A percentile compares a stretch with the other conserved stretches of the same genome.
phyloP scores from a whole-genome alignment of 1,140 invertebrate genomes.

The Vollenhovia emeryi region DNA sequence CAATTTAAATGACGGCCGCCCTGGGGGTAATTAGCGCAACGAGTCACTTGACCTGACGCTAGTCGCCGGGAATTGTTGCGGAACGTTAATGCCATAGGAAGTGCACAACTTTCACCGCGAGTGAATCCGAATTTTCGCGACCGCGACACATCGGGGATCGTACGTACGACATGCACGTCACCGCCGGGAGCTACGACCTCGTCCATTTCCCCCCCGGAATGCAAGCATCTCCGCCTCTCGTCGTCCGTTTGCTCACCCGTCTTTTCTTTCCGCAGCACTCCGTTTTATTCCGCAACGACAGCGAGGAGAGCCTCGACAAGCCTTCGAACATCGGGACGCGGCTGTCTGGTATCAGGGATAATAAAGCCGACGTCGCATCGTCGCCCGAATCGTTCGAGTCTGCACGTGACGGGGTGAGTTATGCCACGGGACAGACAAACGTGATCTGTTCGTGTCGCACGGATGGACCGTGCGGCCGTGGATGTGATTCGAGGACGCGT shows the following conservation, averaged over 20 bases:
- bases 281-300: conserved; percentile 93
- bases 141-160: neutral
- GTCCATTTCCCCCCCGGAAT: neutral
- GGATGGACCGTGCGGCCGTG: neutral
- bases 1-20: conserved; percentile 74
- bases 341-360: conserved; percentile 79
- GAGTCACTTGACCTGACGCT: conserved; percentile 75
- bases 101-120: conserved; percentile 53
- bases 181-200: neutral
- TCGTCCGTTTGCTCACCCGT: neutral
- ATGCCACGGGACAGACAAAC: neutral
- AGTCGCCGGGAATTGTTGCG: conserved; percentile 49
- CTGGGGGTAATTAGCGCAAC: conserved; percentile 73
- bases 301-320: conserved; percentile 85
- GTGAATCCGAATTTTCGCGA: conserved; percentile 27
- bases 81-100: conserved; percentile 61
- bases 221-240: too few species aligned
- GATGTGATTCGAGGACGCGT: neutral
- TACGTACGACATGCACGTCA: too few species aligned
- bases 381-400: conserved; percentile 97
- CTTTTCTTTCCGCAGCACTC: conserved; percentile 88
- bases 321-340: conserved; percentile 79
- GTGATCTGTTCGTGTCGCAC: neutral
- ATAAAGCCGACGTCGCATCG: conserved; percentile 86
- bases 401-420: conserved; percentile 93